Evolutionary conservation across 2,797 vertebrate species (phyloP).

Genomic region (Catharus ustulatus): DNA sequence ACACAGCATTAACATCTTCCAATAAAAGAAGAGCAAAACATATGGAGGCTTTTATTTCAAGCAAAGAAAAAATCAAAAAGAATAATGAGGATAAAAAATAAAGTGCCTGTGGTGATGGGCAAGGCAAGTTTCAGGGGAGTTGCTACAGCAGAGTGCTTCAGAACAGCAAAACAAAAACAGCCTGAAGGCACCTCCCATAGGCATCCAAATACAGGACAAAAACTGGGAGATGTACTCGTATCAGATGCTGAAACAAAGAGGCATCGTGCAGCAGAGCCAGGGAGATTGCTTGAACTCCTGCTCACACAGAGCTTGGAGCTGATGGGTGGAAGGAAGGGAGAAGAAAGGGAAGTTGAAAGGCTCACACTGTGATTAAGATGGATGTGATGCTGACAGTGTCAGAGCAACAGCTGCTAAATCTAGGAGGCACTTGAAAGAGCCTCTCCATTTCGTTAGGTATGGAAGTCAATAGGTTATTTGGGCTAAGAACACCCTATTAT

Average conservation of each 20-base stretch:
- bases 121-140: neutral
- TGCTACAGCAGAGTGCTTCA: neutral
- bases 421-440: conserved; percentile 48
- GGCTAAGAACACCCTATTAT: conserved; percentile 32
- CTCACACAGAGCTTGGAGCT: neutral
- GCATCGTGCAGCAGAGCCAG: neutral
- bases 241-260: neutral
- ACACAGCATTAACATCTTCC: conserved; percentile 19
- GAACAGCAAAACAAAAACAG: neutral
- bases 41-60: conserved; percentile 37
- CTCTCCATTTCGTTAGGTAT: conserved; percentile 23
- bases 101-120: conserved; percentile 4
- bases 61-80: conserved; percentile 7
- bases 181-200: neutral
- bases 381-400: conserved; percentile 28
- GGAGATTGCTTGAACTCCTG: neutral
- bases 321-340: neutral
- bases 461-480: conserved; percentile 59
- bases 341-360: conserved; percentile 20
- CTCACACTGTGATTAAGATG: conserved; percentile 26
- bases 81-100: conserved; percentile 37
- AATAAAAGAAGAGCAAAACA: conserved; percentile 6
- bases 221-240: fast-evolving
- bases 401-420: conserved; percentile 52
- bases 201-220: neutral